These are phyloP conservation scores for Lagocephalus sceleratus DNA, from an alignment of 2,797 vertebrate species.

Conservation along the genomic window DNA sequence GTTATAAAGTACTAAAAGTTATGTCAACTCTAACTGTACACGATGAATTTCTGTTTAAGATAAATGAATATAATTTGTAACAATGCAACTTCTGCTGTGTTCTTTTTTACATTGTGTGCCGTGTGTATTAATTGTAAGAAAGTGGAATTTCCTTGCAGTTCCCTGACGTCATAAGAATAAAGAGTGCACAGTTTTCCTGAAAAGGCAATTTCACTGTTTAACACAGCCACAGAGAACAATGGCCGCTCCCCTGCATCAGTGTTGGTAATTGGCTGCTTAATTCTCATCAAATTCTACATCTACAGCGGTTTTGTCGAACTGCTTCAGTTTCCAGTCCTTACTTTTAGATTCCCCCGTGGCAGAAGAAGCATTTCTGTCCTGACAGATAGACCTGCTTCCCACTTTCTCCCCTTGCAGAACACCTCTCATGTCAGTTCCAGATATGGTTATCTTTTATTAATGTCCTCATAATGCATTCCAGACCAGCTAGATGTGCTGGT, in stretches of 20 bases:
- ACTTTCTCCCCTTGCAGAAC: constrained; percentile 7
- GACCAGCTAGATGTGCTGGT: constrained; percentile 29
- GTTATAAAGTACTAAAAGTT: too few relatives aligned
- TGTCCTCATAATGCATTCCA: constrained; percentile 44
- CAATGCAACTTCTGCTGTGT: background rate
- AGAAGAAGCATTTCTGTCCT: constrained; percentile 26
- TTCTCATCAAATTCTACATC: background rate
- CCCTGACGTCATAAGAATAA: constrained; percentile 30
- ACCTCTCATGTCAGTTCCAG: constrained; percentile 40
- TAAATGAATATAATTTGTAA: background rate
- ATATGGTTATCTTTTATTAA: constrained; percentile 55
- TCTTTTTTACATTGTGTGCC: background rate
- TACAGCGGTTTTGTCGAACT: constrained; percentile 1
- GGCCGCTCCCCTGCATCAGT: background rate
- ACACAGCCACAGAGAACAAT: background rate
- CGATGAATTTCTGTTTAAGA: too few relatives aligned
- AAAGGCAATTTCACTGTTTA: background rate
- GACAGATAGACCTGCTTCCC: constrained; percentile 43
- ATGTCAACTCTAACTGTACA: too few relatives aligned
- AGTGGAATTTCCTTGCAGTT: background rate
- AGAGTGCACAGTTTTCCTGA: constrained; percentile 6
- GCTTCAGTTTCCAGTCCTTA: constrained; percentile 9
- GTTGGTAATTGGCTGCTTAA: background rate
- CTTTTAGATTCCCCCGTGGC: constrained; percentile 18
- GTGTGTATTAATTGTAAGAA: background rate